Conservation (phyloP, 2,113 vertebrate genomes). For the Mesoclemmys tuberculata region DNA sequence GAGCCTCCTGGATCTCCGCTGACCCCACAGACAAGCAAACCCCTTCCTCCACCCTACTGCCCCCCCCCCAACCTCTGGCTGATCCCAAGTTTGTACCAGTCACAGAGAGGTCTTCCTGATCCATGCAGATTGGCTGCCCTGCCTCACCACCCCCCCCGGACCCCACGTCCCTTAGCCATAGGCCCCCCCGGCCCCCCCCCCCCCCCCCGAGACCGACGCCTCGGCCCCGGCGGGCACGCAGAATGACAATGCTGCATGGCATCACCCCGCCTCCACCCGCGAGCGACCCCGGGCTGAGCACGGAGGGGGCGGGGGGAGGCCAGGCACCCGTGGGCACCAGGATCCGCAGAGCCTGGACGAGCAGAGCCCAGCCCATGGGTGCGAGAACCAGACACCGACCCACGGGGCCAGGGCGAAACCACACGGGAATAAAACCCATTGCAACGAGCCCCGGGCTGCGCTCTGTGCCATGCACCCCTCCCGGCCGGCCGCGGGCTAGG, state of each 20-base stretch:
- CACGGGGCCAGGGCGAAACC: not conserved
- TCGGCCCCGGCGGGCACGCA: not conserved
- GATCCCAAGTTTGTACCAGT: not conserved
- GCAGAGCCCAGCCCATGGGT: not conserved
- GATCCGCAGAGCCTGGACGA: not conserved
- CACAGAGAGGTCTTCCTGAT: not conserved
- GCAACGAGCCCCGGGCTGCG: not conserved
- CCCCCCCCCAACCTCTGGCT: no score
- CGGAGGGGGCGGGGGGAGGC: no score
- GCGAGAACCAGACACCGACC: not conserved
- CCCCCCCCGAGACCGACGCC: not conserved
- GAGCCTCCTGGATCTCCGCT: not conserved
- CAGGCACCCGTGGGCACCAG: not conserved
- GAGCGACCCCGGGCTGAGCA: not conserved
- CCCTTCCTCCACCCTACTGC: not conserved
- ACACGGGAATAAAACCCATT: constrained; percentile 38
- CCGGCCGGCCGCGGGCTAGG: not conserved
- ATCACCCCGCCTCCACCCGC: not conserved
- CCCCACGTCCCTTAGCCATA: not conserved
- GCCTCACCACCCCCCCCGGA: not conserved
- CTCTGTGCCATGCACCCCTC: not conserved
- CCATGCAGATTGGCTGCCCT: not conserved
- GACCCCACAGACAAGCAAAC: not conserved
- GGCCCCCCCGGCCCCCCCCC: not conserved
- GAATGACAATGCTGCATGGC: not conserved